Conservation (phyloP, 2,888 invertebrate genomes). For the Sipha maydis region DNA sequence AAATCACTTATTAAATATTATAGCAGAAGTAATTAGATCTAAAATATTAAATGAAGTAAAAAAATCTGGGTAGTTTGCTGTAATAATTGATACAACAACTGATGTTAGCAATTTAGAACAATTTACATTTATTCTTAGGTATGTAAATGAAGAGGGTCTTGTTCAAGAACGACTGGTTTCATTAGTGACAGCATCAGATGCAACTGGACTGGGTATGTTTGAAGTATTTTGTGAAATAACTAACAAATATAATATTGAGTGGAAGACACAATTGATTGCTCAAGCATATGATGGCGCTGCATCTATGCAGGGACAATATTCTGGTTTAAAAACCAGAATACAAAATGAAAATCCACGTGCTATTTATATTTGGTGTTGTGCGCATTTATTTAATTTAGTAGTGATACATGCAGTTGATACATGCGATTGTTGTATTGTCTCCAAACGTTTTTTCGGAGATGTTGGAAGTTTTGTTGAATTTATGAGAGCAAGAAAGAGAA, state of each 20-base stretch:
- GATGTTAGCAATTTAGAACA: slow-evolving; percentile 26
- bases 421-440: slow-evolving; percentile 36
- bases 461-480: not conserved
- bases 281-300: slow-evolving; percentile 64
- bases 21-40: slow-evolving; percentile 1
- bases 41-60: slow-evolving; percentile 34
- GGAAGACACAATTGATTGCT: slow-evolving; percentile 46
- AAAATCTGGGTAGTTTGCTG: slow-evolving; percentile 10
- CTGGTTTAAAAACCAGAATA: slow-evolving; percentile 63
- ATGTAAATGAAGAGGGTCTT: too few species aligned
- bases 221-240: too few species aligned
- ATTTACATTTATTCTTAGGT: too few species aligned
- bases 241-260: not conserved
- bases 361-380: slow-evolving; percentile 47
- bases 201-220: not conserved
- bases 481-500: not conserved
- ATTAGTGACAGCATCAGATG: too few species aligned
- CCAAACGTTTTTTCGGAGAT: slow-evolving; percentile 10
- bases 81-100: slow-evolving; percentile 43
- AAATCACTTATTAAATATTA: slow-evolving; percentile 26
- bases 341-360: too few species aligned
- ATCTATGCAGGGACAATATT: slow-evolving; percentile 64
- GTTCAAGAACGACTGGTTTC: too few species aligned
- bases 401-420: slow-evolving; percentile 19
- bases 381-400: slow-evolving; percentile 58